These are phyloP conservation scores for Euwallacea fornicatus DNA, from an alignment of 1,140 invertebrate species.

Conservation along the genomic window DNA sequence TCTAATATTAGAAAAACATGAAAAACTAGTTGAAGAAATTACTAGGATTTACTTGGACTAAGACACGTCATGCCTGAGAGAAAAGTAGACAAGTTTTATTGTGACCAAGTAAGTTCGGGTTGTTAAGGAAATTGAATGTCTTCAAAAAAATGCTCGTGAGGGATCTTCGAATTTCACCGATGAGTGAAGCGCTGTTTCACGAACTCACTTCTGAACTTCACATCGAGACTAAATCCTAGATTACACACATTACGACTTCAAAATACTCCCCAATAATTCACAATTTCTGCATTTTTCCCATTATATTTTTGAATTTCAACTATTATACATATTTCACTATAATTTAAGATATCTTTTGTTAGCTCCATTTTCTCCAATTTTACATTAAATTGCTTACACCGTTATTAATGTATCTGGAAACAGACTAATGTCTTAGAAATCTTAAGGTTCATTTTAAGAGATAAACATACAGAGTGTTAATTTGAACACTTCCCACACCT, in stretches of 20 bases:
- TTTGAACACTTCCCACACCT: too few relatives aligned
- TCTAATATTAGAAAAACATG: constrained; percentile 8
- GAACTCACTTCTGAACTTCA: neutral
- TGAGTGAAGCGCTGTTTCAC: neutral
- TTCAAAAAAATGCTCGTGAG: neutral
- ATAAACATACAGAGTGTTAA: too few relatives aligned
- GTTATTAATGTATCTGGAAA: too few relatives aligned
- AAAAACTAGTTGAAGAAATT: neutral
- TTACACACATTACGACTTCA: neutral
- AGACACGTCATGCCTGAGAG: neutral
- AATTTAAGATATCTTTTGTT: too few relatives aligned
- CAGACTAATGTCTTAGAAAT: too few relatives aligned
- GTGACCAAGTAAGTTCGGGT: neutral
- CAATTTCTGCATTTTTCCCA: neutral
- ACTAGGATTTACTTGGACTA: neutral
- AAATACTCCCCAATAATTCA: neutral
- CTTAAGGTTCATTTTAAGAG: too few relatives aligned
- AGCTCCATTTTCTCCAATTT: too few relatives aligned
- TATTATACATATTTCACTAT: too few relatives aligned
- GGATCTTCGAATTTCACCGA: neutral
- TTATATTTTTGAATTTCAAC: too few relatives aligned
- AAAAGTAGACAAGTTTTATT: neutral
- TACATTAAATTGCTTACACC: too few relatives aligned
- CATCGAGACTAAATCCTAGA: neutral
- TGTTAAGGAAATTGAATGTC: neutral